Percentiles rank a stretch among this genome's conserved stretches.
Conservation (phyloP, 2,113 vertebrate genomes). For the Herpailurus yagouaroundi region DNA sequence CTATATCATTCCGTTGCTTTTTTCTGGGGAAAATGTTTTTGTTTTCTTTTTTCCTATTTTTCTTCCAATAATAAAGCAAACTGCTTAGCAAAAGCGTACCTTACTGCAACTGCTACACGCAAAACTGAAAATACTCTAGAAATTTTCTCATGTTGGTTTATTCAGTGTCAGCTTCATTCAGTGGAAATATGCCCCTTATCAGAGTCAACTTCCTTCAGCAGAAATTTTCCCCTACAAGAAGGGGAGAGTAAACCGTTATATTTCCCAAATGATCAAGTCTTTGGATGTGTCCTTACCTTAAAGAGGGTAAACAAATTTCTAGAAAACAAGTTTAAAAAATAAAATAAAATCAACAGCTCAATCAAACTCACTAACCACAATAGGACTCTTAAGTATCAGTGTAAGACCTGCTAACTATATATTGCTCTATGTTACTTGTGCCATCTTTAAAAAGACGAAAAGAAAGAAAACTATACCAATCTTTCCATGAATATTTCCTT, state of each 20-base stretch:
- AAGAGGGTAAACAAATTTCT: not conserved
- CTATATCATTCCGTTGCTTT: not conserved
- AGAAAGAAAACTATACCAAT: not conserved
- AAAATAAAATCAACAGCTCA: not conserved
- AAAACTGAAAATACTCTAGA: constrained; percentile 1
- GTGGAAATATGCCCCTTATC: not conserved
- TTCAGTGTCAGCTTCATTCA: not conserved
- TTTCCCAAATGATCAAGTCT: not conserved
- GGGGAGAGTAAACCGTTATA: not conserved
- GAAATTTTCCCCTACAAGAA: not conserved
- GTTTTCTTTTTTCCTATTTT: not conserved
- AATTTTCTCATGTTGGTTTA: not conserved
- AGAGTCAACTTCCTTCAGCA: not conserved
- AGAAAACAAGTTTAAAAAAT: not conserved
- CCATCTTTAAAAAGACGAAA: not conserved
- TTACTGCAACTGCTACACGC: not conserved
- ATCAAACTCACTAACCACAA: not conserved
- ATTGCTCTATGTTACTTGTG: not conserved
- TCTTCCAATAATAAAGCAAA: not conserved
- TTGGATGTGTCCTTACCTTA: not conserved
- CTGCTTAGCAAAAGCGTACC: not conserved
- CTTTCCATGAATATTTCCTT: not conserved
- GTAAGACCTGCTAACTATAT: not conserved
- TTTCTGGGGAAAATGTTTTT: not conserved
- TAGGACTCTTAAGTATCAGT: not conserved